Evolutionary conservation across 2,797 vertebrate genomes (phyloP).

Genomic region (Ambastaia sidthimunki): DNA sequence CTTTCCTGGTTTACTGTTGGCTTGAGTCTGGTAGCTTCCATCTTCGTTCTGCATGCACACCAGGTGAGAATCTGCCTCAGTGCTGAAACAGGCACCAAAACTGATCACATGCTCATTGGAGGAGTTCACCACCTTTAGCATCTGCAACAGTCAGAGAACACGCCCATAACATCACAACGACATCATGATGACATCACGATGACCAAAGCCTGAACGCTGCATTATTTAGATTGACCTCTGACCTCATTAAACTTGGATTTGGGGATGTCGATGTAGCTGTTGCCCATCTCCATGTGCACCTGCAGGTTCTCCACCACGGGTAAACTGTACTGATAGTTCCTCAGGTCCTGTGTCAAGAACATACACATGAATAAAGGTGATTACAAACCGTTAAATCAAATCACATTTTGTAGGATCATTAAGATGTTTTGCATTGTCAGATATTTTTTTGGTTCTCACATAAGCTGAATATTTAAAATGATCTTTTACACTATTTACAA

Average conservation of each 20-base stretch:
- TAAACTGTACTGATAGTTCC: constrained; percentile 94
- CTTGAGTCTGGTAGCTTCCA: constrained; percentile 89
- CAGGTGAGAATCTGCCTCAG: constrained; percentile 91
- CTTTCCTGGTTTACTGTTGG: constrained; percentile 84
- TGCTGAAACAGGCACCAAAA: constrained; percentile 88
- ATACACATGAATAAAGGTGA: not conserved
- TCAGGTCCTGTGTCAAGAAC: constrained; percentile 83
- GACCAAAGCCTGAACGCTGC: not conserved
- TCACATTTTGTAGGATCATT: too few species aligned
- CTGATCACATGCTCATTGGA: constrained; percentile 95
- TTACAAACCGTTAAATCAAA: too few species aligned
- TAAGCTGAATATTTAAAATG: too few species aligned
- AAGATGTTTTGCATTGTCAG: too few species aligned
- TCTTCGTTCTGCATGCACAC: constrained; percentile 91
- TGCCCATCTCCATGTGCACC: constrained; percentile 96
- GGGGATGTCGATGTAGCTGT: constrained; percentile 93
- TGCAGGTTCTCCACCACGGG: constrained; percentile 85
- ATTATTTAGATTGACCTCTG: constrained; percentile 43
- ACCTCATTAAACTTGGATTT: constrained; percentile 87
- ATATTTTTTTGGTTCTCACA: too few species aligned
- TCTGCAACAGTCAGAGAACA: constrained; percentile 69
- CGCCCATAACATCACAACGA: not conserved
- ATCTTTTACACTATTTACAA: too few species aligned
- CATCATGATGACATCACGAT: not conserved
- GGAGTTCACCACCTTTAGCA: constrained; percentile 88